Conservation (phyloP, 2,888 invertebrate genomes). For the Merodon equestris region DNA sequence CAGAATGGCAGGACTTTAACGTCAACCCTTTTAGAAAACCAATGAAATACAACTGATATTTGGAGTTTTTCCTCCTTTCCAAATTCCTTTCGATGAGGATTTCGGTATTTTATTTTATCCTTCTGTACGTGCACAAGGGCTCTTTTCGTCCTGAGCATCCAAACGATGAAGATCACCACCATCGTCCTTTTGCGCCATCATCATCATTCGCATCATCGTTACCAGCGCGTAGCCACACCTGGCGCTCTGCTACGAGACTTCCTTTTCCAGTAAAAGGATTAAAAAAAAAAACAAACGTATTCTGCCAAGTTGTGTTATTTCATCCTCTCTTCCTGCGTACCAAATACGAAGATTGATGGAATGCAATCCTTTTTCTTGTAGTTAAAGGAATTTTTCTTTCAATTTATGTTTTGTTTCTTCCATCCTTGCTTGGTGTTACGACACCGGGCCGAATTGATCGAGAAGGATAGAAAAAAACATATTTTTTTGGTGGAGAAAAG, state of each 20-base stretch:
- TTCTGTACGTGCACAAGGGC: constrained; percentile 30
- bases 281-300: constrained; percentile 18
- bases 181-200: constrained; percentile 44
- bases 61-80: constrained; percentile 41
- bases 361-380: constrained; percentile 58
- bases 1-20: constrained; percentile 33
- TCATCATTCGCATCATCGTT: constrained; percentile 19
- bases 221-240: constrained; percentile 46
- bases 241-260: constrained; percentile 67
- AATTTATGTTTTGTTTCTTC: too few species aligned
- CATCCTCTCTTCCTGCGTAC: constrained; percentile 10
- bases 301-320: constrained; percentile 19
- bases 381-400: constrained; percentile 38
- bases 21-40: constrained; percentile 53
- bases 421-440: constrained; percentile 18
- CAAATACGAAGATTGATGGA: constrained; percentile 45
- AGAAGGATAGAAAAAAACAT: constrained; percentile 32
- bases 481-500: constrained; percentile 16
- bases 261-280: constrained; percentile 65
- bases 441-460: constrained; percentile 54
- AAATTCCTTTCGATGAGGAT: constrained; percentile 31
- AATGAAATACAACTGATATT: constrained; percentile 30
- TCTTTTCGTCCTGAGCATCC: constrained; percentile 19
- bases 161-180: constrained; percentile 40
- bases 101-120: constrained; percentile 10